Conservation (phyloP, 2,113 vertebrate species). For the Zonotrichia leucophrys region DNA sequence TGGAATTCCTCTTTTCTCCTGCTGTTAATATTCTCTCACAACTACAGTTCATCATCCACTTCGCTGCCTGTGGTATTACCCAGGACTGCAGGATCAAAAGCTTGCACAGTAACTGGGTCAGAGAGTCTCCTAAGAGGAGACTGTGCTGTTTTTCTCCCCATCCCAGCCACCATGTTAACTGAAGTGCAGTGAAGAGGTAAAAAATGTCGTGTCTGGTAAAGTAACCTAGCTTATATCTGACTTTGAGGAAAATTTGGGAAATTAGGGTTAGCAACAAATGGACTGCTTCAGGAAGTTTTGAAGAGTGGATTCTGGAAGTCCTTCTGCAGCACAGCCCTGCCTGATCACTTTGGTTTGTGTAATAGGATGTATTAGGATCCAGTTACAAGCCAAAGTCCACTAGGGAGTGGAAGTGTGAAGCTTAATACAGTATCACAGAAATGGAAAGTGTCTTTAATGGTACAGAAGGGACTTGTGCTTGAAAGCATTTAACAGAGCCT, state of each 20-base stretch:
- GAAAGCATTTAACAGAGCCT: conserved; percentile 47
- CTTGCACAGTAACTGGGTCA: neutral
- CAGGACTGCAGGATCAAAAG: neutral
- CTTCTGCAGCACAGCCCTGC: neutral
- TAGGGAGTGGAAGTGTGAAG: conserved; percentile 51
- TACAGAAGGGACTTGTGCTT: conserved; percentile 45
- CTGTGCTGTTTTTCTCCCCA: neutral
- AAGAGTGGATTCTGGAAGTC: neutral
- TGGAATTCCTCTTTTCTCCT: neutral
- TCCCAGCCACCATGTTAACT: neutral
- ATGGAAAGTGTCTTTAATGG: conserved; percentile 61
- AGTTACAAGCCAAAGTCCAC: conserved; percentile 50
- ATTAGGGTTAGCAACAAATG: neutral
- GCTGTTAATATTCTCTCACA: neutral
- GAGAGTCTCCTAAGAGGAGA: neutral
- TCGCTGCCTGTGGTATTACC: neutral
- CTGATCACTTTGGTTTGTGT: neutral
- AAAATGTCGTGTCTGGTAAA: neutral
- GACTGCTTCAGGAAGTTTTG: neutral
- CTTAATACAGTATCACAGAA: conserved; percentile 55
- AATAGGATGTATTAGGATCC: conserved; percentile 28
- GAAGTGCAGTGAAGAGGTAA: neutral
- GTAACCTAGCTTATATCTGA: neutral
- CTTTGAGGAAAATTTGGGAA: neutral
- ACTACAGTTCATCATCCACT: neutral